phyloP scores from a whole-genome alignment of 2,113 vertebrate species.

The mouse (Mus musculus) region DNA sequence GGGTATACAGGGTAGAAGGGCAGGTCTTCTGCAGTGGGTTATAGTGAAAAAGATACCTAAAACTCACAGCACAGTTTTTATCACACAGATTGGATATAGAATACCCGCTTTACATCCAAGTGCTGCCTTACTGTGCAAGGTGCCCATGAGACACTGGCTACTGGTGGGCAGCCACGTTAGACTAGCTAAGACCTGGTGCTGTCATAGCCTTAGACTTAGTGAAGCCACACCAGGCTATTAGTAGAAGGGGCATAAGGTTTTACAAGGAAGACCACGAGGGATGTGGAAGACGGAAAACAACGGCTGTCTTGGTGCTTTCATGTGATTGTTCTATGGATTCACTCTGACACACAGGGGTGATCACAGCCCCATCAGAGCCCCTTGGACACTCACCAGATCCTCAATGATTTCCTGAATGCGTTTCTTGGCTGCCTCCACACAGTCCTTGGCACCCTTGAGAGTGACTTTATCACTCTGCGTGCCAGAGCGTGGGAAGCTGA shows the following conservation, averaged over 20 bases:
- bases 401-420: constrained; percentile 97
- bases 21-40: neutral
- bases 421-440: constrained; percentile 97
- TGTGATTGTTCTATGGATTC: neutral
- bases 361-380: too few relatives aligned
- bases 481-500: constrained; percentile 96
- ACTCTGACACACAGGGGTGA: too few relatives aligned
- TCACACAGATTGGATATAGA: neutral
- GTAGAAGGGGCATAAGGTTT: neutral
- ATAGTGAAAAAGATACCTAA: neutral
- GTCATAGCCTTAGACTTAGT: neutral
- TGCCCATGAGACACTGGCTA: neutral
- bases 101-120: neutral
- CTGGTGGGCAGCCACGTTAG: neutral
- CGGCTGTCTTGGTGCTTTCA: neutral
- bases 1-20: neutral
- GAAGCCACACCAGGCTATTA: neutral
- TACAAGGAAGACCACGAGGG: neutral
- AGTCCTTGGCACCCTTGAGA: constrained; percentile 98
- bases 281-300: neutral
- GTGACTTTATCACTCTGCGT: constrained; percentile 96
- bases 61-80: neutral
- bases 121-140: neutral
- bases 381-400: constrained; percentile 90
- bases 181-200: neutral